Evolutionary conservation across 2,113 vertebrate species (phyloP), one percentile per base, ranked within the genome.

Genomic region (Archocentrus centrarchus): DNA sequence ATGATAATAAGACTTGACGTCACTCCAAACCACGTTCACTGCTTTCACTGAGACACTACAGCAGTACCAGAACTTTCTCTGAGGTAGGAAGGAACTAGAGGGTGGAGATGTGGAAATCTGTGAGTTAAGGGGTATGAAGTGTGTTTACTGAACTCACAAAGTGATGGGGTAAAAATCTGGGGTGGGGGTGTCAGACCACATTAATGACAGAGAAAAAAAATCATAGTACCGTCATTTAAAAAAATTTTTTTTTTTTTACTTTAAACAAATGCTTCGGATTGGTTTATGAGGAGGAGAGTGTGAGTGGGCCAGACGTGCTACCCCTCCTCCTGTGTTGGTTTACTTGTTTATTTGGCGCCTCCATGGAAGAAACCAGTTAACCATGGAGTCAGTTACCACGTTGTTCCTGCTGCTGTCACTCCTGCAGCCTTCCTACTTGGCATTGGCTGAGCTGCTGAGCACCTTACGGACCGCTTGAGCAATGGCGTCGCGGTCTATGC

Each of bases 401-500:
- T 35, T 32, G 53, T 50, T 59, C 47, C 18, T 2, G 22, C 68
- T 24, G 73, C 64, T 27, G 64, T 7, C 61, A 3, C 66, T 11
- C 37, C 63, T 27, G 64, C 18, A n/a, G 30, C 20, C 3, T 22
- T 80, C 70, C 87, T 91, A 95, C 91, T 94, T 95, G 83, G 93
- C 88, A 8, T 94, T 95, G 79, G 92, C 84, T 3, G 92, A 90
- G 91, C 75, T 87, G 81, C 92, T 92, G 59, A 95, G 88, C 76
- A 92, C 11, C 83, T 93, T 94, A 1, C 88, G 92, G 39, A 94
- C 91, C 0, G 91, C 91, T 86, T 95, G 94, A 70, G 84, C 58
- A 41, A 95, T 94, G 90, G 88, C 90, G 2, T 95, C 93, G 2
- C 93, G 93, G 77, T 94, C 94, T 82, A 98, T 97, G 90, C 95